These are phyloP conservation scores for Parotocinclus haroldoi DNA, from an alignment of 2,797 vertebrate genomes.

Conservation along the genomic window DNA sequence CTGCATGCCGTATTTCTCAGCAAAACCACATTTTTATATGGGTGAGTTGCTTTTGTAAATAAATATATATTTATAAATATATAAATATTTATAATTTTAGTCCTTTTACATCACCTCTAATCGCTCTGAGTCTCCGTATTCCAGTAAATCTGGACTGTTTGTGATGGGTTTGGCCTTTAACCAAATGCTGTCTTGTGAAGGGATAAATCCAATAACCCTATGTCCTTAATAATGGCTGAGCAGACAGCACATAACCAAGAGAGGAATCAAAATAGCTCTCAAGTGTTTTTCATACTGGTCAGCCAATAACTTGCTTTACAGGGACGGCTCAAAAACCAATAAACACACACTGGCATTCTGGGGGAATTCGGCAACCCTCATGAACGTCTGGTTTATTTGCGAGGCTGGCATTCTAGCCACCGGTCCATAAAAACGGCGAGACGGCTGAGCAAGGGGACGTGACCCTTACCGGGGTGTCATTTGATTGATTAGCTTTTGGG, in stretches of 20 bases:
- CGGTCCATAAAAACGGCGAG: not conserved
- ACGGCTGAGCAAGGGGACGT: not conserved
- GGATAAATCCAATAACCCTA: conserved; percentile 52
- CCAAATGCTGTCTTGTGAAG: conserved; percentile 47
- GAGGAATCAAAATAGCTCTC: conserved; percentile 50
- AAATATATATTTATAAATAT: too few relatives aligned
- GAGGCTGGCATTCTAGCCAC: conserved; percentile 1
- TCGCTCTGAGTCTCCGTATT: conserved; percentile 28
- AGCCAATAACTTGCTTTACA: conserved; percentile 49
- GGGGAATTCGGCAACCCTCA: conserved; percentile 37
- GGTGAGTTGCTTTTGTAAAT: too few relatives aligned
- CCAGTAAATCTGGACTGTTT: conserved; percentile 37
- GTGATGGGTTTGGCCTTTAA: conserved; percentile 49
- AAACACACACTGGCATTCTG: conserved; percentile 39
- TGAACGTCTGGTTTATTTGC: conserved; percentile 25
- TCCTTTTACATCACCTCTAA: not conserved
- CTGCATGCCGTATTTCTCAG: too few relatives aligned
- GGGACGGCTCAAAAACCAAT: conserved; percentile 50
- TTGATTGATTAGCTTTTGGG: conserved; percentile 33
- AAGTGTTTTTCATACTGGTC: conserved; percentile 42
- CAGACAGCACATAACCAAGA: conserved; percentile 41
- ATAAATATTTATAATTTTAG: not conserved
- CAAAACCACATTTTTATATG: too few relatives aligned
- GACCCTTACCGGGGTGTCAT: conserved; percentile 9
- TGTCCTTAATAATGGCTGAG: conserved; percentile 48